Conservation (phyloP, 2,113 vertebrate genomes). For the Mus pahari region DNA sequence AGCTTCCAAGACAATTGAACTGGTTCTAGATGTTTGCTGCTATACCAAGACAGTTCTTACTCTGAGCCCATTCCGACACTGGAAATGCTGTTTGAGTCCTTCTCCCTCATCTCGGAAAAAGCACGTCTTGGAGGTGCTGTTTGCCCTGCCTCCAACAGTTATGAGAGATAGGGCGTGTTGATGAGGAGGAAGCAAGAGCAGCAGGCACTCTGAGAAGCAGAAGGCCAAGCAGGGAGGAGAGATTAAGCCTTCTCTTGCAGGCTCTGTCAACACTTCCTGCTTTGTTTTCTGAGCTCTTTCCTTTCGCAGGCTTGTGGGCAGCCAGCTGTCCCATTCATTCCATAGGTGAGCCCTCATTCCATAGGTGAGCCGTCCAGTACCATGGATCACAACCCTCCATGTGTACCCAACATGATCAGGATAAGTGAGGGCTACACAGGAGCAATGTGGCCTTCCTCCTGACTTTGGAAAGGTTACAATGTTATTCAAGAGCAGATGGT, state of each 20-base stretch:
- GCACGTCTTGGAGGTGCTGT: neutral
- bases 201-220: neutral
- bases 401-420: neutral
- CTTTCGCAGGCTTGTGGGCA: neutral
- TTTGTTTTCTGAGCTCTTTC: neutral
- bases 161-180: neutral
- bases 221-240: neutral
- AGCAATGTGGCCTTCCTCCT: neutral
- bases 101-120: neutral
- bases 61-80: neutral
- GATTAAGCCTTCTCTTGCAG: neutral
- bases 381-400: neutral
- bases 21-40: neutral
- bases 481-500: slow-evolving; percentile 10
- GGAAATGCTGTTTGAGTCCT: neutral
- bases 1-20: neutral
- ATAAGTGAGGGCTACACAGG: neutral
- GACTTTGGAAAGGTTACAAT: slow-evolving; percentile 44
- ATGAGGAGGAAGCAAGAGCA: neutral
- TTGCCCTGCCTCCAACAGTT: neutral
- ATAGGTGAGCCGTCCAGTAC: neutral
- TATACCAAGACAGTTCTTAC: neutral
- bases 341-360: neutral
- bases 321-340: neutral
- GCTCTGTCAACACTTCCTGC: neutral